Percentiles rank a stretch among this genome's conserved stretches.
phyloP scores from a whole-genome alignment of 2,888 invertebrate genomes.

The Apotomis capreana region DNA sequence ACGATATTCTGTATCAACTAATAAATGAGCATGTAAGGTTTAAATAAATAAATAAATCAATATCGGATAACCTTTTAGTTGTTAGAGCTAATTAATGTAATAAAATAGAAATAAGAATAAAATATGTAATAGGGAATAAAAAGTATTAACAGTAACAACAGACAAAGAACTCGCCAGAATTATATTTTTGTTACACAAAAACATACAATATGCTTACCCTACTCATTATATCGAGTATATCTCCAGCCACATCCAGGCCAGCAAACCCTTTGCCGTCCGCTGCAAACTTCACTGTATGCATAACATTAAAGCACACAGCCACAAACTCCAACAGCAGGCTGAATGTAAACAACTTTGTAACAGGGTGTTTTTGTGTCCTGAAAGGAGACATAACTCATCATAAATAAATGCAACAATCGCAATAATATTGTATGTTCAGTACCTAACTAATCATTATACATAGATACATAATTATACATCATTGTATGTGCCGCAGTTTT shows the following conservation, averaged over 20 bases:
- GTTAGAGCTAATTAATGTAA: no score
- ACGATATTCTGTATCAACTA: no score
- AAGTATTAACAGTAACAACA: no score
- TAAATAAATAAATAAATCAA: no score
- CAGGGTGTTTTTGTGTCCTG: constrained; percentile 93
- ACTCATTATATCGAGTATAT: constrained; percentile 95
- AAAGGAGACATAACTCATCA: constrained; percentile 42
- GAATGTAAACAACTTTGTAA: constrained; percentile 94
- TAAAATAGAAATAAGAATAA: no score
- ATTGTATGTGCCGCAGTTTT: no score
- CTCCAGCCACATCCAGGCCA: constrained; percentile 92
- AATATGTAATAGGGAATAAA: no score
- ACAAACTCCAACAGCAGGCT: constrained; percentile 93
- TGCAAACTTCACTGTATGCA: constrained; percentile 95
- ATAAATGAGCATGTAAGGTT: no score
- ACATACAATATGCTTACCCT: constrained; percentile 84
- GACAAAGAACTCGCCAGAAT: no score
- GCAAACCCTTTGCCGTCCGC: constrained; percentile 94
- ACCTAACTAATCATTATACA: no score
- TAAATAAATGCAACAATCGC: neutral
- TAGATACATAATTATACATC: no score
- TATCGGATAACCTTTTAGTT: no score
- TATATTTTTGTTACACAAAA: neutral
- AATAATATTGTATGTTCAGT: neutral
- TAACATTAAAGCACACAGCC: constrained; percentile 92